Percentiles rank a stretch among this genome's conserved stretches.
phyloP scores from a whole-genome alignment of 2,797 vertebrate genomes.

The Gadopsis bispinosus region DNA sequence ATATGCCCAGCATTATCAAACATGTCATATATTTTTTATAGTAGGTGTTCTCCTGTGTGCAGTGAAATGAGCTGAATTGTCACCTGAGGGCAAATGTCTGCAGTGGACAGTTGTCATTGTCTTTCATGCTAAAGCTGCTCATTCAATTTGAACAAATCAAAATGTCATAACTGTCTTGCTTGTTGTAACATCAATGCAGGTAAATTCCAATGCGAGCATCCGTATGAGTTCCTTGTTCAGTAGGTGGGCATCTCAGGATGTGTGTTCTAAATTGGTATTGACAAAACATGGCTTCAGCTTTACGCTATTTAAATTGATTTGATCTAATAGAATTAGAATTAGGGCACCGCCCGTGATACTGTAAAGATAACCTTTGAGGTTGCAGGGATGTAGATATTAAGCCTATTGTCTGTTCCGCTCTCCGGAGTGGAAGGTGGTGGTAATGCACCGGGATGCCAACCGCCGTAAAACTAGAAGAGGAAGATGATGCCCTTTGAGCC shows the following conservation, averaged over 20 bases:
- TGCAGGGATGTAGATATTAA: too few relatives aligned
- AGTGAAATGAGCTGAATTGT: conserved; percentile 2
- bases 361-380: conserved; percentile 1
- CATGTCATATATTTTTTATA: background rate
- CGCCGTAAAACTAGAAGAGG: too few relatives aligned
- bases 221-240: background rate
- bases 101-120: background rate
- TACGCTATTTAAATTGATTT: conserved; percentile 36
- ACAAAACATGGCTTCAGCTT: conserved; percentile 24
- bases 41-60: background rate
- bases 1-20: conserved; percentile 14
- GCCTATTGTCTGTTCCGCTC: too few relatives aligned
- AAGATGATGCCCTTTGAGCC: background rate
- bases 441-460: too few relatives aligned
- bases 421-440: too few relatives aligned
- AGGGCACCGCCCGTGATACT: background rate
- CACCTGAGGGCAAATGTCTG: conserved; percentile 11
- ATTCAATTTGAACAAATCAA: background rate
- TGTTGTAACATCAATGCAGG: conserved; percentile 15
- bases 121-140: conserved; percentile 12
- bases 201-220: background rate
- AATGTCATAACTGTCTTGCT: conserved; percentile 1
- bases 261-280: conserved; percentile 23
- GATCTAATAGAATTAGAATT: conserved; percentile 33
- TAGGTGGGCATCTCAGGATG: conserved; percentile 22